Percentiles rank a stretch among this genome's conserved stretches.
Conservation (phyloP, 2,888 invertebrate genomes). For the Resseliella maxima region DNA sequence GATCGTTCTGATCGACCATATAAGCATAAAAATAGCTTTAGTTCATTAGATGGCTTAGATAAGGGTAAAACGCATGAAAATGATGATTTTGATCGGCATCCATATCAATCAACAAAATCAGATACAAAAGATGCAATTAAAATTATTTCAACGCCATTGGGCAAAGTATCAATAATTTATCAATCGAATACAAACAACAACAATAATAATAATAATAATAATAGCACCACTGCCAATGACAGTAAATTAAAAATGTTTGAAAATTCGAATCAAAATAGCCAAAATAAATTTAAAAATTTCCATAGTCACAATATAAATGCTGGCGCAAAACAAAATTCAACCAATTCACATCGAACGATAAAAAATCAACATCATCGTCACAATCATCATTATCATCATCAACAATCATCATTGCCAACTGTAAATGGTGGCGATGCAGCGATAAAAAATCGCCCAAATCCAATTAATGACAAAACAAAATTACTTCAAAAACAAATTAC, state of each 20-base stretch:
- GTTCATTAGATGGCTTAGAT: slow-evolving; percentile 44
- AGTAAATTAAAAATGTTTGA: slow-evolving; percentile 24
- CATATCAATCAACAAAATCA: slow-evolving; percentile 65
- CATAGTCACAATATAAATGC: slow-evolving; percentile 58
- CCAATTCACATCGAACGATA: slow-evolving; percentile 12
- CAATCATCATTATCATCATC: slow-evolving; percentile 55
- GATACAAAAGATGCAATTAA: slow-evolving; percentile 68
- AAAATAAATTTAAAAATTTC: slow-evolving; percentile 46
- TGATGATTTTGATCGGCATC: slow-evolving; percentile 63
- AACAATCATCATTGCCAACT: not conserved
- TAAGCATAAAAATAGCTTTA: slow-evolving; percentile 51
- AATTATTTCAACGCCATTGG: slow-evolving; percentile 68
- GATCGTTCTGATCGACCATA: not conserved
- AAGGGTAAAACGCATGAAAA: slow-evolving; percentile 59
- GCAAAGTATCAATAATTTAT: slow-evolving; percentile 68
- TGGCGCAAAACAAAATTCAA: slow-evolving; percentile 64
- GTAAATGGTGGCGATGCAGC: not conserved
- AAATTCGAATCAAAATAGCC: slow-evolving; percentile 5
- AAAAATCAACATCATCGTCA: slow-evolving; percentile 52
- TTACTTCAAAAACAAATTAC: slow-evolving; percentile 68
- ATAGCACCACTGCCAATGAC: slow-evolving; percentile 59
- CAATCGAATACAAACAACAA: slow-evolving; percentile 63
- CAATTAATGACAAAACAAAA: slow-evolving; percentile 60
- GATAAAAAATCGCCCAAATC: not conserved
- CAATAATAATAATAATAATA: too few relatives aligned